Evolutionary conservation across 1,140 invertebrate species (phyloP), one percentile per base, ranked within the genome.

Genomic region (Pseudachorutes palmiensis): DNA sequence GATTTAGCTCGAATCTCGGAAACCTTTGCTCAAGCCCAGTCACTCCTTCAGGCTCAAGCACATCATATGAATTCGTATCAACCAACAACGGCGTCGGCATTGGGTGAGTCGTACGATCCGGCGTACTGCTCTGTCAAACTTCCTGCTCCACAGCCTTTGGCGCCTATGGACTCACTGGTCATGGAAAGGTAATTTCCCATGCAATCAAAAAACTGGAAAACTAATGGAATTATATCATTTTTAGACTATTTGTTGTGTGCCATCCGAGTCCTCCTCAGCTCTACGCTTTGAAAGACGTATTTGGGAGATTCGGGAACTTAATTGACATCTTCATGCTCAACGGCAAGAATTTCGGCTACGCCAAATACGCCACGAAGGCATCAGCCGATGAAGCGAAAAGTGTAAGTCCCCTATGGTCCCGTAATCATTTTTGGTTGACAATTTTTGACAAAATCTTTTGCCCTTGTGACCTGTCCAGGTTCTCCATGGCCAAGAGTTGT

Each of bases 331-430:
- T 91, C 74, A 85, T 94, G 77, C 80, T 95, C 67, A 86, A 87
- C 64, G 91, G 92, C 76, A 90, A 90, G 80, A 92, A 88, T 75
- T 94, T 90, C 80, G 92, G 92, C 0, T 97, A 94, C 79, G 92
- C 89, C 0, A 92, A 92, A 76, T 97, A 91, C 80, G 89, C 90
- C 1, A 85, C 81, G 32, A 82, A 84, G 49, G 85, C 87, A 33
- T 86, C 88, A 71, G 92, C 92, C 0, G 84, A 88, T 68, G 83
- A 86, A 74, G 91, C 91, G 22, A 90, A 91, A 45, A 83, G 82
- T 77, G 86, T 86, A 78, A 75, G 59, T 61, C n/a, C n/a, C n/a
- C n/a, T n/a, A n/a, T n/a, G n/a, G n/a, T n/a, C n/a, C n/a, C n/a
- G n/a, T n/a, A n/a, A n/a, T n/a, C n/a, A n/a, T n/a, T n/a, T n/a